Base-by-base conservation (phyloP, 2,797 vertebrate species). In the Lacerta bilineata region DNA sequence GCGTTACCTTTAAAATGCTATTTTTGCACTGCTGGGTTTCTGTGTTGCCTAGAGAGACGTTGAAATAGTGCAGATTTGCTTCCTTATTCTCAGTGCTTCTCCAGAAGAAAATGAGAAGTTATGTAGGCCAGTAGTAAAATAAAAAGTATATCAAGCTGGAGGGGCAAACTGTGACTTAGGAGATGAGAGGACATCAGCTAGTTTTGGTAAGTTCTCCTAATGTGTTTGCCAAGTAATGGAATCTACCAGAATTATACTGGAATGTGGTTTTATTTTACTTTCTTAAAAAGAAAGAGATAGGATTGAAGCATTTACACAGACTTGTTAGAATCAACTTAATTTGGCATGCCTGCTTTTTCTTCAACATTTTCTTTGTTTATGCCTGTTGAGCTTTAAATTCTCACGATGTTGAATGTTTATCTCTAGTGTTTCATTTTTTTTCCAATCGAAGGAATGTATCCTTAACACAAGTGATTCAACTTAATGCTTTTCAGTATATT, bases 391-490 rank as follows among this genome's bases (percentile, higher is more conserved):
- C 13, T 74, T 75, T 84, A 25, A 50, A 33, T 72, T 75, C 23
- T 39, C 33, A 75, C 5, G n/a, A 20, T 72, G 3, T 84, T 43
- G 5, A n/a, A 85, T 76, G 17, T 33, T 25, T 41, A 20, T 23
- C 18, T 59, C 17, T 50, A 39, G 25, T 29, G n/a, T 88, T 55
- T 77, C 1, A 27, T 50, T 50, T 55, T 77, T 55, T 79, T 11
- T 3, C 10, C 46, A 50, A 87, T 90, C 92, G 85, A 85, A 86
- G 66, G 17, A 90, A 93, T 71, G 5, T 83, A 68, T 75, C 90
- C 91, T 81, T 61, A 0, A 0, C 87, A 33, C 68, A 94, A n/a
- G 18, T 83, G 59, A 69, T 78, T 88, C 80, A 78, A n/a, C 33
- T 61, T 71, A 64, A n/a, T 36, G 10, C 39, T 39, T 82, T 81